Base-by-base conservation (phyloP, 1,140 invertebrate species). In the Pissodes strobi region DNA sequence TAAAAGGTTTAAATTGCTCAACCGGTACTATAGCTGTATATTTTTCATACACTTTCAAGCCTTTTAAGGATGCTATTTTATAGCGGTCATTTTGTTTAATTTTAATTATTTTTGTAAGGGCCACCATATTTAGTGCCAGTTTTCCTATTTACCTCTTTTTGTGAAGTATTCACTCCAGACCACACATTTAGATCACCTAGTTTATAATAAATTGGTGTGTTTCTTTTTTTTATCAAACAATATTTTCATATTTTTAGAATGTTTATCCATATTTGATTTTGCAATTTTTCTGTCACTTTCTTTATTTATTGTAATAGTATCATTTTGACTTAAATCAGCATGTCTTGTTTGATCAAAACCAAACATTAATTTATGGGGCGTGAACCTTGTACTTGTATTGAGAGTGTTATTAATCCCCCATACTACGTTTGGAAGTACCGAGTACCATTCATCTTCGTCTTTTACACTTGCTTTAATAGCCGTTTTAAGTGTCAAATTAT, bases 121-220 rank as follows among this genome's bases (percentile, higher is more conserved):
- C 52, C 52, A 43, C 52, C 52, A 39, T 48, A 56, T 45, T 27
- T 39, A 10, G 17, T 56, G 6, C 52, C 52, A 9, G 52, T 56
- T 43, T 56, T 56, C 8, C 27, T 37, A 8, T 13, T 8, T 8
- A 45, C 41, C 18, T 45, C 41, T 45, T 45, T 45, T 8, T n/a
- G 8, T 6, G 6, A 45, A 6, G n/a, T 45, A 15, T 45, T 45
- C 8, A 6, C 13, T 45, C 41, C 41, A 13, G 5, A 45, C 41
- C 41, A 45, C n/a, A 45, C 5, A 6, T 6, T 13, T 13, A 45
- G 18, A 45, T 15, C 41, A 15, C 41, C 41, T 9, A 52, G 9
- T 22, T 22, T 1, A n/a, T 27, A 52, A 2, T 25, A n/a, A 5
- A 12, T 27, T 27, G 10, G 15, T 10, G 12, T 9, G 12, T 52